Base-by-base conservation (phyloP, 2,888 invertebrate species). In the Drosophila paramelanica region DNA sequence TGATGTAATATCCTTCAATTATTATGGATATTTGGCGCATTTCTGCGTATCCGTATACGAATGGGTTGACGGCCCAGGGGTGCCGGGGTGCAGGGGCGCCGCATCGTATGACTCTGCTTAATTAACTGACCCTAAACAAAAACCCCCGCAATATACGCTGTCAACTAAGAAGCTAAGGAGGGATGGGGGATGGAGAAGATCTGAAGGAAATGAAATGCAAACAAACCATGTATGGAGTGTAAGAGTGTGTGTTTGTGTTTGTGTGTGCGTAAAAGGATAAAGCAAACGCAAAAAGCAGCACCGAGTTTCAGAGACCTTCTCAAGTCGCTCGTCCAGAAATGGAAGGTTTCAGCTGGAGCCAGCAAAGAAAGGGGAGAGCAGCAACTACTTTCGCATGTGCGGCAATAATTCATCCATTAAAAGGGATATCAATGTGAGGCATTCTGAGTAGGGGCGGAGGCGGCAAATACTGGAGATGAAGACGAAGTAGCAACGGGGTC, bases 351-450 rank as follows among this genome's bases (percentile, higher is more conserved):
- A 50, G 59, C 45, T 43, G 42, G 17, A 23, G 45, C 20, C 14
- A 17, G 31, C n/a, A 23, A 17, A 4, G 41, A 14, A 5, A 25
- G 1, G 42, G 25, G 31, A 49, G 27, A 42, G 46, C 72, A 82
- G 79, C 90, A 89, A 88, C 90, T 90, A 90, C 90, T 90, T 90
- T 89, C 84, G 91, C 89, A 90, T 90, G 91, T 91, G 89, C 84
- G 90, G 91, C 91, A 91, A 91, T 91, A 90, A 90, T 89, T 90
- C 91, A 90, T 90, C 90, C 91, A 91, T 91, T 90, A 90, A 90
- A 90, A 90, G 89, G 90, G 91, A 91, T 90, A 89, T 87, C 89
- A 89, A 86, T 88, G 87, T 61, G 62, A 45, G 51, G 49, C 43
- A 36, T 36, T 23, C 36, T 46, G 8, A 23, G 14, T 13, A 38